Evolutionary conservation across 2,888 invertebrate genomes (phyloP), one percentile per base, ranked within the genome.

Genomic region (Tenthredo amoena): DNA sequence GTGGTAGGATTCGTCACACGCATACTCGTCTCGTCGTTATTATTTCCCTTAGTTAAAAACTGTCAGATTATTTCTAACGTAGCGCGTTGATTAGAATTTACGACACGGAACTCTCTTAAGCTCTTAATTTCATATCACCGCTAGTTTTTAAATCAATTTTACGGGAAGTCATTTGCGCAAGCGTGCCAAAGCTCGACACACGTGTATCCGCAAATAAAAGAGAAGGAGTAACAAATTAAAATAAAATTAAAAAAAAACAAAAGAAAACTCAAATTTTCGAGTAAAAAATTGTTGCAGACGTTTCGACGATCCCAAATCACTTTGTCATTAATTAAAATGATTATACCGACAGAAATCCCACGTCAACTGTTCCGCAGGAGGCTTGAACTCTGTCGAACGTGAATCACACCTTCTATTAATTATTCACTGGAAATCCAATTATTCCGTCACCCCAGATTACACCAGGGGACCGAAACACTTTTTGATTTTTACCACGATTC

Each of bases 371-470:
- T 47, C 26, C 55, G 37, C 9, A 50, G 21, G 21, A 21, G 15
- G 15, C 40, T 37, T 21, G 55, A 77, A 81, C 15, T 40, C 62
- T 40, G 58, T 21, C 62, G 58, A 81, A 81, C 58, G 37, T 81
- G 21, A 81, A 81, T 81, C 81, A 55, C 77, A 50, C 50, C 50
- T 55, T 21, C 31, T n/a, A 81, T 81, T 62, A 62, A 81, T 81
- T 62, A 81, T 81, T 81, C 81, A 81, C 81, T 81, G 58, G 81
- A 81, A 62, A 81, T 81, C 81, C 81, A 81, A 81, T 81, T 81
- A 62, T 40, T 55, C 77, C 68, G 34, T 68, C 50, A 21, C 5
- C 50, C 26, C n/a, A 18, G 31, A 77, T 77, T 77, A 34, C 77
- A 55, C 77, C 31, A 18, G 26, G 31, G 74, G 43, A 40, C 3